phyloP scores from a whole-genome alignment of 2,113 vertebrate species.

The Megaleporinus macrocephalus region DNA sequence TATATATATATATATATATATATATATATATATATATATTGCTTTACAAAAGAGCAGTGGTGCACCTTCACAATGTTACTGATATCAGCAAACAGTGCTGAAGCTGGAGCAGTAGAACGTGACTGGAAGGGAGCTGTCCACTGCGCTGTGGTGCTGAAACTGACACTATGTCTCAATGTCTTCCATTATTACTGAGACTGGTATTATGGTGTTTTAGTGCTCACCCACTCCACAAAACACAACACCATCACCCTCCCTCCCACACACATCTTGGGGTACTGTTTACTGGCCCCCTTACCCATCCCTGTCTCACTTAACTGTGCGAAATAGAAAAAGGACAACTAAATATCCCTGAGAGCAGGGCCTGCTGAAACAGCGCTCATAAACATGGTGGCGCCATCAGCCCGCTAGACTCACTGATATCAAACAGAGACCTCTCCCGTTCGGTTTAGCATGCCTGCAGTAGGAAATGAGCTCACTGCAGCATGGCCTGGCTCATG shows the following conservation, averaged over 20 bases:
- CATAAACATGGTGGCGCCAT: slow-evolving; percentile 13
- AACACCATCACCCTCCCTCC: background rate
- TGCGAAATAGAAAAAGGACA: no score
- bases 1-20: no score
- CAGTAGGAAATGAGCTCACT: slow-evolving; percentile 24
- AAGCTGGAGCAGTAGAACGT: background rate
- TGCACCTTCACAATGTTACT: no score
- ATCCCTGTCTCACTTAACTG: background rate
- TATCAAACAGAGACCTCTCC: slow-evolving; percentile 24
- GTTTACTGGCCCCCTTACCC: no score
- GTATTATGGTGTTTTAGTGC: background rate
- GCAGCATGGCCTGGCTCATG: slow-evolving; percentile 7
- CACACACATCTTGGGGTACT: background rate
- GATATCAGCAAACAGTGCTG: no score
- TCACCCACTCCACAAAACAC: background rate
- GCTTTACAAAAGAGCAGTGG: no score
- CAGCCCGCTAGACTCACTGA: background rate
- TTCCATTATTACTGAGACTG: background rate
- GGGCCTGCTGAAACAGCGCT: background rate
- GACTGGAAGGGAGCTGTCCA: background rate
- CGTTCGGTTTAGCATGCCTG: slow-evolving; percentile 5
- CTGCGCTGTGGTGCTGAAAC: background rate
- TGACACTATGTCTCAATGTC: background rate
- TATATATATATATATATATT: no score
- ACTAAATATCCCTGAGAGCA: slow-evolving; percentile 2